Percentiles rank a stretch among this genome's conserved stretches.
phyloP scores from a whole-genome alignment of 1,140 invertebrate species.

The Pectinophora gossypiella region DNA sequence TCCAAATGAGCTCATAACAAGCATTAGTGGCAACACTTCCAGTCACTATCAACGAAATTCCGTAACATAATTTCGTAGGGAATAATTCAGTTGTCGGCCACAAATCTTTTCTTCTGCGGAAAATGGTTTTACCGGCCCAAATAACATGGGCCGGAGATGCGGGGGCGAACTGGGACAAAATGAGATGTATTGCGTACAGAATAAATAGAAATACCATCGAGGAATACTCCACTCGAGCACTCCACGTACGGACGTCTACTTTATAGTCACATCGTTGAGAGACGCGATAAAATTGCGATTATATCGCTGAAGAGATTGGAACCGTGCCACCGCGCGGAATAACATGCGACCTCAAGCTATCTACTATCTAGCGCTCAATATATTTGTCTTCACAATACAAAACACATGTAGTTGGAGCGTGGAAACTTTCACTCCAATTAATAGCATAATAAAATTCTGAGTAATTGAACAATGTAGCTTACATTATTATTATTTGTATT shows the following conservation, averaged over 20 bases:
- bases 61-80: not conserved
- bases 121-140: slow-evolving; percentile 11
- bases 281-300: slow-evolving; percentile 39
- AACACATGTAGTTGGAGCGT: not conserved
- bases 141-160: slow-evolving; percentile 4
- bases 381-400: too few species aligned
- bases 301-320: slow-evolving; percentile 34
- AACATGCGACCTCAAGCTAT: not conserved
- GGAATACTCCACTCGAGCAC: too few species aligned
- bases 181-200: slow-evolving; percentile 27
- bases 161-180: slow-evolving; percentile 12
- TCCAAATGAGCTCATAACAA: not conserved
- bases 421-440: not conserved
- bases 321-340: slow-evolving; percentile 21
- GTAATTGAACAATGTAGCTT: too few species aligned
- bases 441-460: not conserved
- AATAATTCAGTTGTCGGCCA: slow-evolving; percentile 10
- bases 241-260: slow-evolving; percentile 11
- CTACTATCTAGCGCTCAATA: not conserved
- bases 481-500: too few species aligned
- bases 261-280: slow-evolving; percentile 21
- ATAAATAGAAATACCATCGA: slow-evolving; percentile 25
- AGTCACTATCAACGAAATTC: not conserved
- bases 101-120: slow-evolving; percentile 11
- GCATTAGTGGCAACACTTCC: not conserved